These are phyloP conservation scores for Quadriops clusia DNA, from an alignment of 2,888 invertebrate species.

Conservation along the genomic window DNA sequence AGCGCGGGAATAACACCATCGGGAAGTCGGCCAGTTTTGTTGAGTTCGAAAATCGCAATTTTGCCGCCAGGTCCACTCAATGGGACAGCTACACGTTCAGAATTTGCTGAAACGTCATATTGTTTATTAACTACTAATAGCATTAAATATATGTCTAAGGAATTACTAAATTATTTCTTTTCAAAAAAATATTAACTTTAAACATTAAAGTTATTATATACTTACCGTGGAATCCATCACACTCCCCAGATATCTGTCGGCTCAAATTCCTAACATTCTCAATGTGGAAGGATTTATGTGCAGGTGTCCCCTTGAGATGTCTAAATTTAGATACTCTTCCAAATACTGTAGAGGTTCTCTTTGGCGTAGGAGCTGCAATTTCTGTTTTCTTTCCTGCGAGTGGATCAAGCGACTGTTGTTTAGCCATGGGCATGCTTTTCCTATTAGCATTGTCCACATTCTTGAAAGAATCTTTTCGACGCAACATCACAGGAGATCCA, in stretches of 20 bases:
- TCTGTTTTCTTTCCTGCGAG: slow-evolving; percentile 35
- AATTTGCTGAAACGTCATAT: slow-evolving; percentile 51
- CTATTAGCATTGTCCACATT: slow-evolving; percentile 38
- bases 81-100: slow-evolving; percentile 79
- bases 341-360: slow-evolving; percentile 76
- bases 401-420: slow-evolving; percentile 41
- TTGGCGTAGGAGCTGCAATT: slow-evolving; percentile 49
- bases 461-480: slow-evolving; percentile 60
- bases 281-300: slow-evolving; percentile 82
- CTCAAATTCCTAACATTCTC: slow-evolving; percentile 86
- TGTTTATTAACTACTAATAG: slow-evolving; percentile 10
- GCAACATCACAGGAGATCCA: slow-evolving; percentile 60
- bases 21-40: slow-evolving; percentile 61
- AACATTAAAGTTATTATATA: slow-evolving; percentile 9
- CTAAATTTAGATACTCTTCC: slow-evolving; percentile 86
- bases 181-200: slow-evolving; percentile 10
- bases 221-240: slow-evolving; percentile 82
- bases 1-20: slow-evolving; percentile 79
- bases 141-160: background rate
- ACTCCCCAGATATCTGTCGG: slow-evolving; percentile 85
- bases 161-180: slow-evolving; percentile 3
- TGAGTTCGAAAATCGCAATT: slow-evolving; percentile 74
- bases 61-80: slow-evolving; percentile 84
- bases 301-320: slow-evolving; percentile 81
- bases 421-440: slow-evolving; percentile 36